Conservation (phyloP, 2,888 invertebrate species). For the Phorcus lineatus region DNA sequence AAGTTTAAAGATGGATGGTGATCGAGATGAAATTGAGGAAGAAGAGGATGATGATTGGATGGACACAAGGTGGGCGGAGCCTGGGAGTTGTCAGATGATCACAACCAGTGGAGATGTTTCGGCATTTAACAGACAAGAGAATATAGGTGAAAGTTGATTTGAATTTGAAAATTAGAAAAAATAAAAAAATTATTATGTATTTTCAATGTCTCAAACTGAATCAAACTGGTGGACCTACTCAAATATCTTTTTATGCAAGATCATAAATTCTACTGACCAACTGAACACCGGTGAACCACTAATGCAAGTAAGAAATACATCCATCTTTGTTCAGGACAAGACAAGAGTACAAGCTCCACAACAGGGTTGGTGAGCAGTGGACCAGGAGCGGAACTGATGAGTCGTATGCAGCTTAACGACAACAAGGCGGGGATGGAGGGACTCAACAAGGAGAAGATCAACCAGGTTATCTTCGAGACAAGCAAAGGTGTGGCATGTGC, state of each 20-base stretch:
- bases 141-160: no score
- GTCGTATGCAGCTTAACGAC: conserved; percentile 73
- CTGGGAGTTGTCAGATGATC: neutral
- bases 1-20: neutral
- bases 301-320: no score
- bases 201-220: no score
- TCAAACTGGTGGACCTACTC: no score
- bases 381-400: conserved; percentile 41
- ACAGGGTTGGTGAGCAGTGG: neutral
- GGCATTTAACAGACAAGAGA: no score
- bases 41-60: neutral
- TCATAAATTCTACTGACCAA: no score
- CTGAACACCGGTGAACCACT: no score
- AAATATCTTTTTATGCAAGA: no score
- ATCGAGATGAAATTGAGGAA: neutral
- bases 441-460: conserved; percentile 75
- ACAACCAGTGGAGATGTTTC: no score
- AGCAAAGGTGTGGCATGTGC: conserved; percentile 69
- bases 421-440: conserved; percentile 77
- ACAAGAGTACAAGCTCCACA: neutral
- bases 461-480: conserved; percentile 74
- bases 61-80: neutral
- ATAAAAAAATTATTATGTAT: no score
- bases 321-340: neutral
- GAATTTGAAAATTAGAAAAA: no score